phyloP scores from a whole-genome alignment of 2,113 vertebrate genomes.

The Canis aureus region DNA sequence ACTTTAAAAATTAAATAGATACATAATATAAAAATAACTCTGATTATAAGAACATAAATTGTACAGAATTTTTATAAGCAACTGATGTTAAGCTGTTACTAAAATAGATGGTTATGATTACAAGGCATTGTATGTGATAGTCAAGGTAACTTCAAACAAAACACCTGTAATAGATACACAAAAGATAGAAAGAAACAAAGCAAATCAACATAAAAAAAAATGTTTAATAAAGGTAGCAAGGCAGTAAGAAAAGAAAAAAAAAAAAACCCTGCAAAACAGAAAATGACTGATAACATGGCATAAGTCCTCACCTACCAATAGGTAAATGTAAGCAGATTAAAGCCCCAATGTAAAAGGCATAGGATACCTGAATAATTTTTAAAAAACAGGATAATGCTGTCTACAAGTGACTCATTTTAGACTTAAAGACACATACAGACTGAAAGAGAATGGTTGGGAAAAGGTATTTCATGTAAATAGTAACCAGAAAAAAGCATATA shows the following conservation, averaged over 20 bases:
- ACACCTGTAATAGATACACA: background rate
- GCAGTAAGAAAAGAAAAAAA: background rate
- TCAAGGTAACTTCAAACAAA: background rate
- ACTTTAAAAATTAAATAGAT: background rate
- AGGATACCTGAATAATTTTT: background rate
- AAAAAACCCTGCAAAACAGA: background rate
- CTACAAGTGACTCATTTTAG: background rate
- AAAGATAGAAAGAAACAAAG: background rate
- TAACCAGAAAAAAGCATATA: background rate
- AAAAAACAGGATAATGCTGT: background rate
- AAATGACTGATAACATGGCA: background rate
- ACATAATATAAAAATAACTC: background rate
- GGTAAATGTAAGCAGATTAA: background rate
- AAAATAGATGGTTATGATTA: background rate
- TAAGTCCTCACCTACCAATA: background rate
- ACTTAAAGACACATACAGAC: background rate
- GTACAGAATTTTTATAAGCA: background rate
- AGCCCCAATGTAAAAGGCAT: background rate
- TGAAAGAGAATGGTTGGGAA: background rate
- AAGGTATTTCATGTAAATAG: background rate
- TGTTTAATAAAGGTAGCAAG: background rate
- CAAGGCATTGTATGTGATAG: background rate
- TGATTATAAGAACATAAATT: background rate
- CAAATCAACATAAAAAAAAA: background rate
- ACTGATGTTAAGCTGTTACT: background rate